Percentiles rank a stretch among this genome's conserved stretches.
These are phyloP conservation scores for Palloptera scutellata DNA, from an alignment of 2,888 invertebrate species.

Conservation along the genomic window DNA sequence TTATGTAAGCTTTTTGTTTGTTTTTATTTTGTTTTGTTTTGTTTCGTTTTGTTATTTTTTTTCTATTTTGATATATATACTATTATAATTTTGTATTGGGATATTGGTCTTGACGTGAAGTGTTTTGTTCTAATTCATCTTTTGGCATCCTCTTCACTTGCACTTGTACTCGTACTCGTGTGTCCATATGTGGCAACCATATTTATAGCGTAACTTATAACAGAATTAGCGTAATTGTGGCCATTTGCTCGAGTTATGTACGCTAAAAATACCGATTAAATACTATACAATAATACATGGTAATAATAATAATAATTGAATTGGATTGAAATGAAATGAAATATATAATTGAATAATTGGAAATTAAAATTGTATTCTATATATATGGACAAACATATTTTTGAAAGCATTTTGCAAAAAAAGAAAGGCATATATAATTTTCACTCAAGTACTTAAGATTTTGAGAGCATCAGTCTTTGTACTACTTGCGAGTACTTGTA, in stretches of 20 bases:
- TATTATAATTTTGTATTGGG: not conserved
- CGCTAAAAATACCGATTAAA: not conserved
- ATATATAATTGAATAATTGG: slow-evolving; percentile 8
- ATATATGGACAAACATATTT: slow-evolving; percentile 3
- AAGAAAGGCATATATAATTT: slow-evolving; percentile 28
- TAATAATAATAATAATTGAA: slow-evolving; percentile 19
- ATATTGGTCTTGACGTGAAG: slow-evolving; percentile 30
- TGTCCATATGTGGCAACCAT: slow-evolving; percentile 20
- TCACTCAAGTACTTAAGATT: slow-evolving; percentile 30
- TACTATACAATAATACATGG: slow-evolving; percentile 7
- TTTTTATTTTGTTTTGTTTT: not conserved
- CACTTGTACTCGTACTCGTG: not conserved
- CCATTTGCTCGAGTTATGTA: slow-evolving; percentile 21
- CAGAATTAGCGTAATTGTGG: slow-evolving; percentile 32
- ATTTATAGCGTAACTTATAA: slow-evolving; percentile 25
- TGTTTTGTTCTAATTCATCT: slow-evolving; percentile 37
- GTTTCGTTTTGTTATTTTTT: too few species aligned
- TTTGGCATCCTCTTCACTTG: slow-evolving; percentile 13
- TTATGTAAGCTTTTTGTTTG: not conserved
- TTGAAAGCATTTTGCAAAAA: slow-evolving; percentile 12
- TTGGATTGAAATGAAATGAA: slow-evolving; percentile 9
- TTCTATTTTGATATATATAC: too few species aligned
- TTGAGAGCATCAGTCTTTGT: slow-evolving; percentile 4
- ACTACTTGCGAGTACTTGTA: too few species aligned
- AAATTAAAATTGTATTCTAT: slow-evolving; percentile 24